Evolutionary conservation across 1,140 invertebrate genomes (phyloP), one percentile per base, ranked within the genome.

Genomic region (Lethrus apterus): DNA sequence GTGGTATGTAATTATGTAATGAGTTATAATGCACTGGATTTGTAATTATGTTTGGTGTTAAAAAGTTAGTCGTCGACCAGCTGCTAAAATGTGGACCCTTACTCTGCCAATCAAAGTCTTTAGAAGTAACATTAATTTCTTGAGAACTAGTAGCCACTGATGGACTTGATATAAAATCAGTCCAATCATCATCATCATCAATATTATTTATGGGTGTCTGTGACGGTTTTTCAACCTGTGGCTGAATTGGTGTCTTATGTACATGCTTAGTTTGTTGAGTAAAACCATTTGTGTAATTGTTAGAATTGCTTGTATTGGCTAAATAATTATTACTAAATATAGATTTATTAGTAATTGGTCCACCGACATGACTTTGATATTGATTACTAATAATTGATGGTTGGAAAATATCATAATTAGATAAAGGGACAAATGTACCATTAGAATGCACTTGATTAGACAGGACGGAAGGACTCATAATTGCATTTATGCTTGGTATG

Each of bases 111-210:
- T 36, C 15, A n/a, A 46, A 38, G 3, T 32, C 20, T 17, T 40
- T n/a, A 15, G 14, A 5, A 38, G 14, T 4, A 10, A 15, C 18
- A 7, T 26, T 11, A 7, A 15, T 2, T 8, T 7, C 5, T 7
- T 2, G 18, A 59, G 61, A 9, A 5, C 18, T 11, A n/a, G 40
- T 23, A 63, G 63, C 52, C 60, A 66, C 5, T 65, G 59, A 60
- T 53, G 70, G 68, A 56, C 74, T 76, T 18, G 76, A 78, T n/a
- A 79, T 74, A 57, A 79, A 80, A 44, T 79, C 76, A 11, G 74
- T 75, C 77, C 77, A 79, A 53, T 79, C 77, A 45, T 79, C 77
- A 23, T 79, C 77, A 40, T 75, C 74, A 0, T 40, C 21, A n/a
- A 7, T 19, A 35, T 45, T 26, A 26, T 26, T n/a, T n/a, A 5